Evolutionary conservation across 2,888 invertebrate species (phyloP).

Genomic region (Apotomis betuletana): DNA sequence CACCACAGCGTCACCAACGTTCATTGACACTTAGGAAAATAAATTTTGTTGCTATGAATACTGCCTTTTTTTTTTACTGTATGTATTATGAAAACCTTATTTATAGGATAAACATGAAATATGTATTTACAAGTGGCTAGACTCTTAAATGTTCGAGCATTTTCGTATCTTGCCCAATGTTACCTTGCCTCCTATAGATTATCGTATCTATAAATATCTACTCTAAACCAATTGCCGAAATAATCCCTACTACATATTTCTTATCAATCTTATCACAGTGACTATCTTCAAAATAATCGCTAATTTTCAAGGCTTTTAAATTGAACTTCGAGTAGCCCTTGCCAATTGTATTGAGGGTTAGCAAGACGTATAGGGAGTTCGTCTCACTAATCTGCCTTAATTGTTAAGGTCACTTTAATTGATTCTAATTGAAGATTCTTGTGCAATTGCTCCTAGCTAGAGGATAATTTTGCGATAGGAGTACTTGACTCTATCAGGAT

Average conservation of each 20-base stretch:
- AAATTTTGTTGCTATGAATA: too few relatives aligned
- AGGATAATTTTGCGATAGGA: constrained; percentile 19
- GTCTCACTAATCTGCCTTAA: constrained; percentile 55
- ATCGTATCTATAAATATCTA: not conserved
- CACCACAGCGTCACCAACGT: too few relatives aligned
- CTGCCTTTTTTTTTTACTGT: too few relatives aligned
- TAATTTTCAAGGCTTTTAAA: constrained; percentile 23
- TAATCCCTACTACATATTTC: constrained; percentile 7
- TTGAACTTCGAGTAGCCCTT: constrained; percentile 17
- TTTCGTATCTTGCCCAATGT: constrained; percentile 4
- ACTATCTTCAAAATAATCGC: constrained; percentile 28
- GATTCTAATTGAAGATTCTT: constrained; percentile 67
- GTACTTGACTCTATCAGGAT: constrained; percentile 14
- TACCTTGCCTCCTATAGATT: constrained; percentile 7
- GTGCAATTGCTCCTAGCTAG: constrained; percentile 10
- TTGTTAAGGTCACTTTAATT: constrained; percentile 80
- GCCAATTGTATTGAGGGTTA: constrained; percentile 6
- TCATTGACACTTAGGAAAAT: too few relatives aligned
- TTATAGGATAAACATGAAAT: too few relatives aligned
- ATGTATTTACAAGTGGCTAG: too few relatives aligned
- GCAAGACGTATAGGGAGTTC: constrained; percentile 19
- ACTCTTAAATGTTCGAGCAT: not conserved
- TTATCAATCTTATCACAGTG: constrained; percentile 16
- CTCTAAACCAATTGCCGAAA: constrained; percentile 12
- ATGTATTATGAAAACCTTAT: too few relatives aligned